Evolutionary conservation across 2,888 invertebrate species (phyloP).

Genomic region (Andrena chrysosceles): DNA sequence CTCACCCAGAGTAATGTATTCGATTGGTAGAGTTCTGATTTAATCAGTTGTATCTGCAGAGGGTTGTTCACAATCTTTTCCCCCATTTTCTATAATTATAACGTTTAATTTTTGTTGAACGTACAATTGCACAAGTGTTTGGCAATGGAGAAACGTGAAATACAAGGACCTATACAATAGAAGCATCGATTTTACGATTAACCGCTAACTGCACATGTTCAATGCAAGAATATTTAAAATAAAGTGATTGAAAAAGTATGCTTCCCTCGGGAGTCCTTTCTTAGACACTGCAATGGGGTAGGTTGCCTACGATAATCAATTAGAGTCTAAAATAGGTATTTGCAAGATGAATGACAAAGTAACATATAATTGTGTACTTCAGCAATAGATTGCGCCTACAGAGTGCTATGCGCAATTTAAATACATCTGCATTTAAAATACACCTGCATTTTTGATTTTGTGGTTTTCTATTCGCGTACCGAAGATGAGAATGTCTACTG

Average conservation of each 20-base stretch:
- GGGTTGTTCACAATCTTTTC: neutral
- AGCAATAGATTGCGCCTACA: conserved; percentile 4
- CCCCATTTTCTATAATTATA: conserved; percentile 8
- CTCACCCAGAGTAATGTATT: conserved; percentile 17
- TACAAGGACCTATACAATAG: neutral
- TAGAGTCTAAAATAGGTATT: conserved; percentile 15
- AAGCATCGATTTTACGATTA: conserved; percentile 28
- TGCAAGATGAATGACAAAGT: neutral
- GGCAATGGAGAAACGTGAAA: conserved; percentile 15
- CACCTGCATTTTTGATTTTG: neutral
- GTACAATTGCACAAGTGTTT: conserved; percentile 26
- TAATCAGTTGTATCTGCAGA: neutral
- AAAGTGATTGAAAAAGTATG: conserved; percentile 27
- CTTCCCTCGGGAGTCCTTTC: conserved; percentile 10
- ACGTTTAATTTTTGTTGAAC: conserved; percentile 15
- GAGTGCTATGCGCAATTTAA: conserved; percentile 9
- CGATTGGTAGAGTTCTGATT: conserved; percentile 18
- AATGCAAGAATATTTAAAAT: conserved; percentile 42
- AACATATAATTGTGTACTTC: conserved; percentile 13
- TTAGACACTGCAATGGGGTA: conserved; percentile 2
- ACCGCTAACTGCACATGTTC: conserved; percentile 37
- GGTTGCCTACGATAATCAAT: conserved; percentile 19
- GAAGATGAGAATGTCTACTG: neutral
- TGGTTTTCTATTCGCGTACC: neutral
- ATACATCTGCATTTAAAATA: neutral